Conservation (phyloP, 2,888 invertebrate species). For the Loripinus fragilis region DNA sequence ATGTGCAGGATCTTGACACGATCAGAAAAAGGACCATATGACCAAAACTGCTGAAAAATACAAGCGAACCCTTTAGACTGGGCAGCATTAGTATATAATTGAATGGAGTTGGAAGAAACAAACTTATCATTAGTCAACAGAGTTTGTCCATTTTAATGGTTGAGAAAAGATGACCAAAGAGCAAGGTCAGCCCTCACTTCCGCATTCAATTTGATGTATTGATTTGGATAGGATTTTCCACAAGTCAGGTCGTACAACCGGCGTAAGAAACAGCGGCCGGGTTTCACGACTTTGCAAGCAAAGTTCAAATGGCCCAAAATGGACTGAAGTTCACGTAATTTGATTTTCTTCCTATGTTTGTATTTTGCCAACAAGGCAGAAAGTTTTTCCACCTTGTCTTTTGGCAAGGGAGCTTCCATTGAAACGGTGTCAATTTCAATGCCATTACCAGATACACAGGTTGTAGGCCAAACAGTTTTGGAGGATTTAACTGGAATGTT, state of each 20-base stretch:
- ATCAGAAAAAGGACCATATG: background rate
- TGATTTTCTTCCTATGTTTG: constrained; percentile 5
- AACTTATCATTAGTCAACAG: constrained; percentile 32
- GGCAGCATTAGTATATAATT: background rate
- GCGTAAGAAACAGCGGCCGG: constrained; percentile 31
- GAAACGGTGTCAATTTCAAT: constrained; percentile 21
- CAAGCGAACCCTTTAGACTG: too few relatives aligned
- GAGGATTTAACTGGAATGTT: constrained; percentile 31
- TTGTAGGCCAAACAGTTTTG: constrained; percentile 20
- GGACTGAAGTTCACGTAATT: constrained; percentile 18
- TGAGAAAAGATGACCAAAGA: constrained; percentile 24
- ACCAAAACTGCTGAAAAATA: background rate
- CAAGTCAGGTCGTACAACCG: constrained; percentile 38
- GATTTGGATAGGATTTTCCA: constrained; percentile 9
- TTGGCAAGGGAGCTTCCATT: constrained; percentile 20
- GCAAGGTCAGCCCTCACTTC: constrained; percentile 26
- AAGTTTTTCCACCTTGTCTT: constrained; percentile 8
- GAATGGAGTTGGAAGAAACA: constrained; percentile 21
- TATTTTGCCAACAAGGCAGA: background rate
- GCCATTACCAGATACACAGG: constrained; percentile 24
- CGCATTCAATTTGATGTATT: constrained; percentile 17
- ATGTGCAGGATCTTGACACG: constrained; percentile 32
- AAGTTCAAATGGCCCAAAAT: constrained; percentile 32
- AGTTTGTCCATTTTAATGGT: constrained; percentile 33
- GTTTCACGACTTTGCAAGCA: constrained; percentile 38